Base-by-base conservation (phyloP, 92 coral and sea anemone genomes). In the Palythoa heliodiscus region DNA sequence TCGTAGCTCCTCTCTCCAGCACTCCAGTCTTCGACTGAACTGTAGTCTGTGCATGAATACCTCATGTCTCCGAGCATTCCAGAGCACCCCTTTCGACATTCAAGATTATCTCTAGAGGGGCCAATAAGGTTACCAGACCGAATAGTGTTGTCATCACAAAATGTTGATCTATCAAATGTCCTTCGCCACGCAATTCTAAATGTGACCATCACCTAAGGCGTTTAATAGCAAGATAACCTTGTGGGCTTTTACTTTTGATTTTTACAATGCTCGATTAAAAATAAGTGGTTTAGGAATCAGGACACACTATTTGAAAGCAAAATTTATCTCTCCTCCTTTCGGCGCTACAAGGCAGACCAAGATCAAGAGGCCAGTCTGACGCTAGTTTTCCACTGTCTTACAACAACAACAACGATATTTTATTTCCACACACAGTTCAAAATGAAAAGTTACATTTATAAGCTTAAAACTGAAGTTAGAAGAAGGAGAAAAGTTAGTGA, bases 1-100 rank as follows among this genome's bases (percentile, higher is more conserved):
- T 25, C 13, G 69, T 76, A 76, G 82, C 82, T 76, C 4, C 82
- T 54, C 52, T 76, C 69, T 13, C 82, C 82, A 10, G 82, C 82
- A 76, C 82, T 76, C 82, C 82, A 76, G 68, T 76, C 82, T 76
- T 76, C 82, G 9, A 19, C 13, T 4, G 25, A 5, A 5, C 82
- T 76, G 43, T 24, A 76, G 61, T 76, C 82, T 19, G 82, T 76
- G 66, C 82, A 76, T 7, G 35, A 25, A 16, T 24, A 76, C 16
- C 67, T 14, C 82, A 76, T 76, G 14, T 76, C 82, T 17, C 82
- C 82, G 8, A 76, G 68, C 16, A 0, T 5, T 15, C 82, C 82
- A 2, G 52, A 76, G 16, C 82, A 76, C 15, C 82, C 82, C 67
- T 52, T 39, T 76, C 52, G 82, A 4, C 82, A 76, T 17, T 22